Evolutionary conservation across 2,888 invertebrate genomes (phyloP).

Genomic region (Dromius quadrimaculatus): DNA sequence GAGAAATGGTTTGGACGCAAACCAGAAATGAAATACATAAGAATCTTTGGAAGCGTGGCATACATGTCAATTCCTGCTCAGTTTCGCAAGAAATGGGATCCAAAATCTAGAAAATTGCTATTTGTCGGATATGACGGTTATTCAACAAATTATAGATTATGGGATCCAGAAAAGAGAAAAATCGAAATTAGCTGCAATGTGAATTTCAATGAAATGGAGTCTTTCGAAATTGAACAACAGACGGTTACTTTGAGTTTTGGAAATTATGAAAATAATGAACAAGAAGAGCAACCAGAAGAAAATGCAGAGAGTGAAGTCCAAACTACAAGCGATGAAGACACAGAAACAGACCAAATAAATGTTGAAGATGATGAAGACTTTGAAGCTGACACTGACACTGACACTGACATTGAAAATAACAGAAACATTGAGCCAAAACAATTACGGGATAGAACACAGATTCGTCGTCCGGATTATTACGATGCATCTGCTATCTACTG

Average conservation of each 20-base stretch:
- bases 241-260: background rate
- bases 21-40: too few species aligned
- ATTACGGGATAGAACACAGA: too few species aligned
- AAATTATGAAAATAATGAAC: background rate
- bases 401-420: too few species aligned
- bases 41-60: too few species aligned
- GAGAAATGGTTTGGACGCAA: too few species aligned
- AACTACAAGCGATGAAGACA: background rate
- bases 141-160: constrained; percentile 36
- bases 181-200: background rate
- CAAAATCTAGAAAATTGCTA: too few species aligned
- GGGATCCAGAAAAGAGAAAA: background rate
- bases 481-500: too few species aligned
- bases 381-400: background rate
- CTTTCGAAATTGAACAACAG: background rate
- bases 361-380: background rate
- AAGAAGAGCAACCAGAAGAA: background rate
- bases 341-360: background rate
- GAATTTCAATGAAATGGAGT: background rate
- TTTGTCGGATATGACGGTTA: too few species aligned
- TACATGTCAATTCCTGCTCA: too few species aligned
- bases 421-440: too few species aligned
- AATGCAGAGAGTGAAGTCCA: background rate
- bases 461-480: too few species aligned
- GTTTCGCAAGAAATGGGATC: too few species aligned